Evolutionary conservation across 2,797 vertebrate genomes (phyloP).

Genomic region (Euphonia xanthogaster): DNA sequence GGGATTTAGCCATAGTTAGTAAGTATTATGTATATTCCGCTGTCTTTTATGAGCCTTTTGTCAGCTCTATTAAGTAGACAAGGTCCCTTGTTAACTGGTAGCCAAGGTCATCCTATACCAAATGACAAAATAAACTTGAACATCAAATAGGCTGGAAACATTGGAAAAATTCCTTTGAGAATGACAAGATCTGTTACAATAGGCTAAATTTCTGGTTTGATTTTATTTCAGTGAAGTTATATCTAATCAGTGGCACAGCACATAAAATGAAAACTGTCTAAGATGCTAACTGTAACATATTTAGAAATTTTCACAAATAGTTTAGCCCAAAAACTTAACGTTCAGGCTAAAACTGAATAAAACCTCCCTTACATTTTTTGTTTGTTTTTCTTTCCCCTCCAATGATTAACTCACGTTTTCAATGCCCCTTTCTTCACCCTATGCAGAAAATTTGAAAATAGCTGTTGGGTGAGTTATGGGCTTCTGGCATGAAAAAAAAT

Average conservation of each 20-base stretch:
- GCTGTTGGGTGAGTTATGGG: neutral
- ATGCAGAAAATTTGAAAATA: neutral
- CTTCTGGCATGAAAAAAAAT: neutral
- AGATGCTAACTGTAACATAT: neutral
- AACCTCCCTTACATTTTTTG: neutral
- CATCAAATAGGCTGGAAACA: neutral
- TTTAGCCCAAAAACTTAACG: neutral
- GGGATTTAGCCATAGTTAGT: neutral
- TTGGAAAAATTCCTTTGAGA: neutral
- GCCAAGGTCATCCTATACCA: neutral
- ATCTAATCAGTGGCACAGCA: neutral
- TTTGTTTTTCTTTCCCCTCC: neutral
- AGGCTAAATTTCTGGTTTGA: neutral
- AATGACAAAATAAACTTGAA: neutral
- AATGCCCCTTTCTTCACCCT: neutral
- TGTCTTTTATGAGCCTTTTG: neutral
- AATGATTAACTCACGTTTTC: neutral
- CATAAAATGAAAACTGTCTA: neutral
- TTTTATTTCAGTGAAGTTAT: neutral
- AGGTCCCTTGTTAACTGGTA: neutral
- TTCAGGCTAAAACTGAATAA: neutral
- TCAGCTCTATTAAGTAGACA: neutral
- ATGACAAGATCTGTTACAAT: neutral
- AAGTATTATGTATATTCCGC: neutral
- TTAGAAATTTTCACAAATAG: neutral